A percentile compares a stretch with the other conserved stretches of the same genome.
Conservation (phyloP, 2,113 vertebrate species). For the Daphoenositta chrysoptera region DNA sequence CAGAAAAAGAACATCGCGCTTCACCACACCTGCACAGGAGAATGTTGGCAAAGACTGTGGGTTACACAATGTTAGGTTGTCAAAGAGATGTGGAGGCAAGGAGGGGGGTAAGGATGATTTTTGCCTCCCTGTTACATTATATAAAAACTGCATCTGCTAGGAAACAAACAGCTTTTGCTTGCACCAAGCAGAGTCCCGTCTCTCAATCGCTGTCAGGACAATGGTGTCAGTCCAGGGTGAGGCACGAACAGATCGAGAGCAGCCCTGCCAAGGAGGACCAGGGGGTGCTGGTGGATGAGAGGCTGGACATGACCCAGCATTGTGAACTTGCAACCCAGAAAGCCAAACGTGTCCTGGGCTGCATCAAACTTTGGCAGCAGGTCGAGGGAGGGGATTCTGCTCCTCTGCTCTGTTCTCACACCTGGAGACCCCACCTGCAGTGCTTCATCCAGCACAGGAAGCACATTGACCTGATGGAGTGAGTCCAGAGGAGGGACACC, state of each 20-base stretch:
- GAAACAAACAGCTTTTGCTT: too few species aligned
- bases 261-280: neutral
- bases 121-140: too few species aligned
- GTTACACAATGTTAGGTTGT: too few species aligned
- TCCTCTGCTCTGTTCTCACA: neutral
- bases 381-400: neutral
- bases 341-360: fast-evolving
- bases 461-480: neutral
- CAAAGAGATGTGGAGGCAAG: too few species aligned
- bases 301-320: neutral
- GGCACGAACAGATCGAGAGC: neutral
- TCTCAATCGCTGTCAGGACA: too few species aligned
- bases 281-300: neutral
- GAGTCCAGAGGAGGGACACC: neutral
- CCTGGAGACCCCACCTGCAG: neutral
- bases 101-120: too few species aligned
- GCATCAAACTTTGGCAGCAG: neutral
- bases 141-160: too few species aligned
- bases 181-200: too few species aligned
- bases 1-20: too few species aligned
- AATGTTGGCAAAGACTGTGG: too few species aligned
- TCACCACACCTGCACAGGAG: too few species aligned
- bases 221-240: neutral
- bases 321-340: neutral
- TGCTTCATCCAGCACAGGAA: neutral